Base-by-base conservation (phyloP, 2,113 vertebrate genomes). In the Phainopepla nitens region DNA sequence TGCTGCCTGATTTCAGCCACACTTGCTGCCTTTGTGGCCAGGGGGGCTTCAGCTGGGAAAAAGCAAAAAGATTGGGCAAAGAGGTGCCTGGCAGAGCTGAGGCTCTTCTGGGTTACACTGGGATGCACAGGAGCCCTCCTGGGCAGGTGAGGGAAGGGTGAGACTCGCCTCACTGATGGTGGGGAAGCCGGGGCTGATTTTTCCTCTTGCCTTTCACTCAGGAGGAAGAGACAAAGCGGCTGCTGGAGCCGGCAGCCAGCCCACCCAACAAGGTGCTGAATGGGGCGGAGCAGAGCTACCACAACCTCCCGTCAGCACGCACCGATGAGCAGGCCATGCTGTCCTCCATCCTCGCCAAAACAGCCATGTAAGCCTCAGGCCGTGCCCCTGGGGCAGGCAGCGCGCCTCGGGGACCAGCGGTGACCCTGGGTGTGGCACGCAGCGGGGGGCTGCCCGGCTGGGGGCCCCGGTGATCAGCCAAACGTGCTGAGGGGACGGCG, bases 291-390 rank as follows among this genome's bases (percentile, higher is more conserved):
- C 98, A 98, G 96, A 98, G 97, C 84, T 98, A 98, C 39, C 96
- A 98, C 82, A 99, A 84, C 86, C 97, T 98, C 33, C 98, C 98
- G 4, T 98, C 99, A 0, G 98, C 98, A 2, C 98, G 98, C 68
- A 99, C 99, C 0, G 99, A 99, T 41, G 99, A 99, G 91, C 99
- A 99, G 97, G 99, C 99, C 24, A 97, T 99, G 83, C 98, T 99
- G 14, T 98, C 98, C n/a, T 99, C 98, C 82, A 99, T 99, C 97
- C 98, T 99, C 1, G 98, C 98, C 89, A 99, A 99, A 97, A 99
- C 99, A 3, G 99, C 99, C 94, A 98, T 98, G 99, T 99, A 96
- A 98, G 98, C 78, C 79, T 29, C 3, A 2, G 13, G 22, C 50
- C 0, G 1, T 51, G 62, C 14, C 61, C 21, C 0, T 4, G 39